Evolutionary conservation across 2,888 invertebrate species (phyloP).

Genomic region (Spilosoma lubricipeda): DNA sequence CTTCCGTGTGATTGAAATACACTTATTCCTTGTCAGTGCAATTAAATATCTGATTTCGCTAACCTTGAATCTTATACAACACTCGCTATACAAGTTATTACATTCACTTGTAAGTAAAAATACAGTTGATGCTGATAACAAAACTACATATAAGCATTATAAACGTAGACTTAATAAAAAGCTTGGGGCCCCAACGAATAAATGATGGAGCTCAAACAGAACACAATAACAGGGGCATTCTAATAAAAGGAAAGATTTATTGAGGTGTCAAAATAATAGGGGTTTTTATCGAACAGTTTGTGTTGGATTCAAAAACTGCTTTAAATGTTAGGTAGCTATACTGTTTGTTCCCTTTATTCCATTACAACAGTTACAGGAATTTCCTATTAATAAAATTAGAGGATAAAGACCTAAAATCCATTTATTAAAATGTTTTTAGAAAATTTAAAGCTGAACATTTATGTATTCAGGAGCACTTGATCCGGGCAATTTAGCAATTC

Average conservation of each 20-base stretch:
- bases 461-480: background rate
- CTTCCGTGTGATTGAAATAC: slow-evolving; percentile 1
- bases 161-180: slow-evolving; percentile 55
- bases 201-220: slow-evolving; percentile 59
- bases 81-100: background rate
- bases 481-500: background rate
- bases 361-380: background rate
- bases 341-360: background rate
- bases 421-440: background rate
- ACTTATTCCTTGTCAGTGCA: background rate
- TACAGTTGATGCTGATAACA: slow-evolving; percentile 38
- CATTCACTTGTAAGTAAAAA: slow-evolving; percentile 15
- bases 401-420: background rate
- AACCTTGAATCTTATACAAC: slow-evolving; percentile 8
- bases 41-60: slow-evolving; percentile 8
- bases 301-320: background rate
- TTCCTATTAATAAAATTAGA: background rate
- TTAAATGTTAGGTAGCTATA: background rate
- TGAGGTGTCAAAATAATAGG: slow-evolving; percentile 67
- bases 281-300: slow-evolving; percentile 42
- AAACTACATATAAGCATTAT: slow-evolving; percentile 54
- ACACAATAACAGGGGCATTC: slow-evolving; percentile 70
- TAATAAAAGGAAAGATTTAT: slow-evolving; percentile 82
- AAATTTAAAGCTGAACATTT: background rate
- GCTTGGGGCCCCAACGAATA: slow-evolving; percentile 54